Evolutionary conservation across 2,113 vertebrate species (phyloP).

Genomic region (Syrmaticus mikado): DNA sequence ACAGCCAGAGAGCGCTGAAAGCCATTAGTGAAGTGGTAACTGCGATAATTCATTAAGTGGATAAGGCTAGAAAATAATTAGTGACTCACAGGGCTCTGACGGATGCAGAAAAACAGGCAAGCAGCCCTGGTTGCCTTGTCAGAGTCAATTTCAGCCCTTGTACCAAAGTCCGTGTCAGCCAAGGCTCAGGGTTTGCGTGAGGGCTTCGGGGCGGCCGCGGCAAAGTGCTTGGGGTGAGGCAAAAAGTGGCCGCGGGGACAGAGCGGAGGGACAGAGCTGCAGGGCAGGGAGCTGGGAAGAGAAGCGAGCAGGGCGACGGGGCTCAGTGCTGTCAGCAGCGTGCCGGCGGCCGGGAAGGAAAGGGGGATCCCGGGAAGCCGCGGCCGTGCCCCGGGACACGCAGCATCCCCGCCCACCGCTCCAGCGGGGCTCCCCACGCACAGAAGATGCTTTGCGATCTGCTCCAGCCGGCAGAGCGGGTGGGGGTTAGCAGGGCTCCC

Average conservation of each 20-base stretch:
- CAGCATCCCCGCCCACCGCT: not conserved
- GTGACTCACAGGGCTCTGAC: not conserved
- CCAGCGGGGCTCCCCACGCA: no score
- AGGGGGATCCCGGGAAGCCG: no score
- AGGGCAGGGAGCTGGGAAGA: not conserved
- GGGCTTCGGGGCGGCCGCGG: fast-evolving
- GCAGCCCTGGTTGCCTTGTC: fast-evolving
- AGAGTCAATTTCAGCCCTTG: not conserved
- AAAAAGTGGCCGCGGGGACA: not conserved
- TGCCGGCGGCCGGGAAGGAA: not conserved
- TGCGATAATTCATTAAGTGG: not conserved
- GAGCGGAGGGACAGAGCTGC: not conserved
- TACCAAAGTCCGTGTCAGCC: fast-evolving
- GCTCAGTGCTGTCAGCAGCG: no score
- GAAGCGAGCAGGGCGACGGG: fast-evolving
- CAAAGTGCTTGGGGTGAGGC: fast-evolving
- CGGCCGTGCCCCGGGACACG: not conserved
- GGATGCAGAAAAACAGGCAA: not conserved
- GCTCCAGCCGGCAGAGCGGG: not conserved
- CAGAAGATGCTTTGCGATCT: fast-evolving
- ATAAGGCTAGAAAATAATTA: not conserved
- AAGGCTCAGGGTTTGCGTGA: fast-evolving
- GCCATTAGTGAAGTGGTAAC: fast-evolving
- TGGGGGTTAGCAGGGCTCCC: not conserved
- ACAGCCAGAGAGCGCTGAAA: not conserved